Evolutionary conservation across 2,797 vertebrate genomes (phyloP).

Genomic region (Rhabdomys pumilio): DNA sequence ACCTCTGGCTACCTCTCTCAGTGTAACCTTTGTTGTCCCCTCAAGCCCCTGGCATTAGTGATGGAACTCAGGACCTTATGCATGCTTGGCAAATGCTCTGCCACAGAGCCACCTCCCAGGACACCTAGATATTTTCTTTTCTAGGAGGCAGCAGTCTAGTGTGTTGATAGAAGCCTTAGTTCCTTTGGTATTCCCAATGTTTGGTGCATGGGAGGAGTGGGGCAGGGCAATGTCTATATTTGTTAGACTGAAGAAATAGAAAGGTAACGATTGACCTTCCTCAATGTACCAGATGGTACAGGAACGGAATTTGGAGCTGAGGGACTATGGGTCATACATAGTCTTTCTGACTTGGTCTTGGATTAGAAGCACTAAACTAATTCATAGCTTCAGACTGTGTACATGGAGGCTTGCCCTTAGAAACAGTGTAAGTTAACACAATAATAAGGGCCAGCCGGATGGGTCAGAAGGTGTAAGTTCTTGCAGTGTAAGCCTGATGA

Average conservation of each 20-base stretch:
- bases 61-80: not conserved
- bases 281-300: not conserved
- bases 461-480: not conserved
- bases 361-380: constrained; percentile 18
- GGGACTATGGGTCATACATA: not conserved
- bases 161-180: not conserved
- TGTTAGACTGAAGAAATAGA: constrained; percentile 47
- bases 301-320: not conserved
- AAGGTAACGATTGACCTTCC: not conserved
- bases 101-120: not conserved
- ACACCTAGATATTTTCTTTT: not conserved
- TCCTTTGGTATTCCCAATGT: not conserved
- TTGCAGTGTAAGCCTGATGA: not conserved
- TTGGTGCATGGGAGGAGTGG: not conserved
- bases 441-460: not conserved
- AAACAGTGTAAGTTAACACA: constrained; percentile 21
- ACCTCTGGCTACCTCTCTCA: not conserved
- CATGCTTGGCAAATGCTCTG: not conserved
- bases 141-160: not conserved
- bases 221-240: not conserved
- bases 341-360: constrained; percentile 40
- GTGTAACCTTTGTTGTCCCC: not conserved
- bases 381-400: not conserved
- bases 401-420: constrained; percentile 19
- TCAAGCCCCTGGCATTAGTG: not conserved